A percentile compares a stretch with the other conserved stretches of the same genome.
Evolutionary conservation across 2,888 invertebrate genomes (phyloP).

Genomic region (Metopia argyrocephala): DNA sequence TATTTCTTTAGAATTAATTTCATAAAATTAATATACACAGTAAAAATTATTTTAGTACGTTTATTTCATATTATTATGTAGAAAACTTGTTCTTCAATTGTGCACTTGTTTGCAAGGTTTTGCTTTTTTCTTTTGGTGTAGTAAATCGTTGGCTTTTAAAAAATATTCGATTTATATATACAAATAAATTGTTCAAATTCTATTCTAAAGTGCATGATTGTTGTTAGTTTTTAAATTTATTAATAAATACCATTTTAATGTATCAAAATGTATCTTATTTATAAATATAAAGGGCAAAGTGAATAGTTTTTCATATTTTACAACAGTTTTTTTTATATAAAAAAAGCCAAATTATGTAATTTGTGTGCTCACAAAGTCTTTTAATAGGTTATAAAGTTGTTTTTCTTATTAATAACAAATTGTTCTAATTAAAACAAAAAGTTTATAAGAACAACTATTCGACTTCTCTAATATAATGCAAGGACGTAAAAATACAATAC

Average conservation of each 20-base stretch:
- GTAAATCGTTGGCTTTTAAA: slow-evolving; percentile 31
- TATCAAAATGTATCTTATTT: not conserved
- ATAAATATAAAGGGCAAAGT: not conserved
- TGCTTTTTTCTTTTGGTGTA: not conserved
- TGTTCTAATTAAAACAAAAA: too few species aligned
- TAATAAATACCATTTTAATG: not conserved
- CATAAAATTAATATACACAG: not conserved
- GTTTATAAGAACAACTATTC: too few species aligned
- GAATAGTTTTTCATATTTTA: not conserved
- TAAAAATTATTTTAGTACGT: slow-evolving; percentile 7
- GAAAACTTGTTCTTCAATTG: slow-evolving; percentile 31
- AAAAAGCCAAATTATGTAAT: too few species aligned
- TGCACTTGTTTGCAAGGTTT: slow-evolving; percentile 60
- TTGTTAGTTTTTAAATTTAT: not conserved
- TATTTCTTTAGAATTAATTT: not conserved
- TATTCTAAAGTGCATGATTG: slow-evolving; percentile 53
- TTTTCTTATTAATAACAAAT: too few species aligned
- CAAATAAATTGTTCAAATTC: slow-evolving; percentile 36
- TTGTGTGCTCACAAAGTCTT: too few species aligned
- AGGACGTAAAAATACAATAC: too few species aligned
- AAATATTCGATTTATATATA: slow-evolving; percentile 59
- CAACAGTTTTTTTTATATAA: too few species aligned
- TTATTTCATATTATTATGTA: slow-evolving; percentile 12
- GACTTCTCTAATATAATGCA: too few species aligned
- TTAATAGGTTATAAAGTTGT: too few species aligned